Evolutionary conservation across 2,797 vertebrate species (phyloP).

Genomic region (Sciurus vulgaris): DNA sequence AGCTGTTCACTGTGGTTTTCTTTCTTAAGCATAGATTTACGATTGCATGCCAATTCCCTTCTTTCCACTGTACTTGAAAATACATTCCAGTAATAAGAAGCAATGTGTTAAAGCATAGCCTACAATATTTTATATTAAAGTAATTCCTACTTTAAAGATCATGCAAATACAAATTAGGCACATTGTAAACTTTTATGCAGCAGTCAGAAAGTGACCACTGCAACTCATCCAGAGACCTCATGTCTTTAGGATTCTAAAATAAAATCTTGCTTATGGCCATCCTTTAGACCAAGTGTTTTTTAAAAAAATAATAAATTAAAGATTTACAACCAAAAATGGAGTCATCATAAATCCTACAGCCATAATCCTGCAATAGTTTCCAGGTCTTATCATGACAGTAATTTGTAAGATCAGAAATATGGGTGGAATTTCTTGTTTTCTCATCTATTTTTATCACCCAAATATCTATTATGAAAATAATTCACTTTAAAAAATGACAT

Average conservation of each 20-base stretch:
- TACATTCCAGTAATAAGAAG: conserved; percentile 55
- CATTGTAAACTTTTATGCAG: background rate
- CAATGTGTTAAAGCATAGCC: conserved; percentile 54
- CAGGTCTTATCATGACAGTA: conserved; percentile 29
- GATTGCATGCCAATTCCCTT: conserved; percentile 54
- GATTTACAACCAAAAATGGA: conserved; percentile 33
- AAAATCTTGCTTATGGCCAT: conserved; percentile 36
- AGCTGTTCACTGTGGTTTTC: conserved; percentile 61
- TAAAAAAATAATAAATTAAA: conserved; percentile 36
- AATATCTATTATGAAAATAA: conserved; percentile 62
- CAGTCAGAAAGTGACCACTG: conserved; percentile 30
- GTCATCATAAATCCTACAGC: conserved; percentile 32
- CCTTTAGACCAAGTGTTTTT: conserved; percentile 14
- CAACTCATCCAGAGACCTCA: background rate
- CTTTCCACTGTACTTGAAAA: conserved; percentile 51
- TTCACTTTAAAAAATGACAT: conserved; percentile 59
- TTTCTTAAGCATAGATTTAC: conserved; percentile 67
- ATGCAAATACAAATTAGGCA: conserved; percentile 52
- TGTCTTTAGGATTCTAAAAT: conserved; percentile 35
- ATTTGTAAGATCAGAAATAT: conserved; percentile 70
- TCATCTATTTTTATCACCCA: conserved; percentile 66
- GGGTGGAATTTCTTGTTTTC: conserved; percentile 62
- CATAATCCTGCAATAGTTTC: conserved; percentile 43
- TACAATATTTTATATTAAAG: conserved; percentile 66
- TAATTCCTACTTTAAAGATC: conserved; percentile 68